phyloP scores from a whole-genome alignment of 2,888 invertebrate species.

The Lithophane socia region DNA sequence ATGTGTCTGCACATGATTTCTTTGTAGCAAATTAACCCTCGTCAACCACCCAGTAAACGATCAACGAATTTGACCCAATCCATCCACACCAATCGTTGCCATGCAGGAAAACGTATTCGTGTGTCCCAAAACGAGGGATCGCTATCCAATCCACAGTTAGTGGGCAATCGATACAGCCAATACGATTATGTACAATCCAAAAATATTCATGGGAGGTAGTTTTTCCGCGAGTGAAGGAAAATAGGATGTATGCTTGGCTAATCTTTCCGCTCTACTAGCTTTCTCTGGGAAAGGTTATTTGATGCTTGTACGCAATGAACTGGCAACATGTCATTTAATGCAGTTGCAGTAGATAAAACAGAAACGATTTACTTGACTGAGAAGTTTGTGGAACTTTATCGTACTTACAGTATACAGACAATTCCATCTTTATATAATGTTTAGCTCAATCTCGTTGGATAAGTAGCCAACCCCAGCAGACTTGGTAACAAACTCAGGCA shows the following conservation, averaged over 20 bases:
- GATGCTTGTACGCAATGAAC: slow-evolving; percentile 58
- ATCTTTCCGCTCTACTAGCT: slow-evolving; percentile 65
- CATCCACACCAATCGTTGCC: slow-evolving; percentile 22
- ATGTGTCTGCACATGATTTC: slow-evolving; percentile 7
- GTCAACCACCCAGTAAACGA: slow-evolving; percentile 22
- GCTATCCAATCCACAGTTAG: slow-evolving; percentile 54
- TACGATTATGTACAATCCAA: slow-evolving; percentile 47
- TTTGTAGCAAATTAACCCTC: slow-evolving; percentile 32
- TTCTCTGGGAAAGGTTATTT: slow-evolving; percentile 62
- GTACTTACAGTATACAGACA: too few species aligned
- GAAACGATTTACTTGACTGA: slow-evolving; percentile 28
- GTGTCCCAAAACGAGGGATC: slow-evolving; percentile 37
- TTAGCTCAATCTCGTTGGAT: slow-evolving; percentile 1
- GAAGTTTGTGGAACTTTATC: not conserved
- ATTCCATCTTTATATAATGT: slow-evolving; percentile 2
- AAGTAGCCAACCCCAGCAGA: not conserved
- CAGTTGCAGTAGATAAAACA: slow-evolving; percentile 61
- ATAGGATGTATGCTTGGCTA: slow-evolving; percentile 65
- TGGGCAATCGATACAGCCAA: slow-evolving; percentile 48
- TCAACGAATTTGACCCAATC: slow-evolving; percentile 29
- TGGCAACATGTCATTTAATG: slow-evolving; percentile 57
- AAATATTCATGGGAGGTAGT: slow-evolving; percentile 50
- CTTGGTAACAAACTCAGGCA: slow-evolving; percentile 8
- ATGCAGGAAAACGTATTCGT: slow-evolving; percentile 51
- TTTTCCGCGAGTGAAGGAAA: slow-evolving; percentile 60